Base-by-base conservation (phyloP, 2,113 vertebrate species). In the Plecotus auritus region DNA sequence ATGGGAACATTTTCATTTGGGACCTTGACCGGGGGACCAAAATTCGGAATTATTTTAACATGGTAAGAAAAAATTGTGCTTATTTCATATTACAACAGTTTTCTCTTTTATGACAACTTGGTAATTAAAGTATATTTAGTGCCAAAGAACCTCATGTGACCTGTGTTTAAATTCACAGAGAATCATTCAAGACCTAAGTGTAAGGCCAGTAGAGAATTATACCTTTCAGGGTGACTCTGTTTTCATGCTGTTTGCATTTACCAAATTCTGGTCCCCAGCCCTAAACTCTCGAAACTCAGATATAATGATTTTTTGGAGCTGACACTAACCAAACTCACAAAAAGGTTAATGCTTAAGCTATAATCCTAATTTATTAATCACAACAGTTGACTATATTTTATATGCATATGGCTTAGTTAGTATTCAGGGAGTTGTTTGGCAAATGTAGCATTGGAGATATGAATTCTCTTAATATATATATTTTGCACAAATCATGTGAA, bases 41-140 rank as follows among this genome's bases (percentile, higher is more conserved):
- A 98, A 99, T 99, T 86, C 99, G 99, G 78, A 99, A 99, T 98
- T 99, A 99, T 97, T 99, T 99, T 93, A 99, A 99, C 97, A 99
- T 99, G 99, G 99, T 99, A 98, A 99, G 97, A 49, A 74, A 91
- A 84, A 97, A 47, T 11, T 80, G 9, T 14, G 37, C 85, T 85
- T 92, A 64, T 47, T 70, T 91, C 11, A 74, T 61, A 76, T 89
- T 88, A 74, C 90, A 94, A 74, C 17, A 77, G 83, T 76, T n/a
- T 88, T 59, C 11, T 93, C 0, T 76, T 86, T 49, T 72, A 8
- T 80, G 70, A 91, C 54, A 90, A 56, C 49, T 81, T 84, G 49
- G n/a, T 93, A 94, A 78, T 51, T 91, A 81, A 77, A 87, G 20
- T 90, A 69, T 86, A 56, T 20, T 13, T 74, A 78, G 5, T 93